A percentile compares a stretch with the other conserved stretches of the same genome.
Conservation (phyloP, 2,888 invertebrate genomes). For the Callimorpha dominula region DNA sequence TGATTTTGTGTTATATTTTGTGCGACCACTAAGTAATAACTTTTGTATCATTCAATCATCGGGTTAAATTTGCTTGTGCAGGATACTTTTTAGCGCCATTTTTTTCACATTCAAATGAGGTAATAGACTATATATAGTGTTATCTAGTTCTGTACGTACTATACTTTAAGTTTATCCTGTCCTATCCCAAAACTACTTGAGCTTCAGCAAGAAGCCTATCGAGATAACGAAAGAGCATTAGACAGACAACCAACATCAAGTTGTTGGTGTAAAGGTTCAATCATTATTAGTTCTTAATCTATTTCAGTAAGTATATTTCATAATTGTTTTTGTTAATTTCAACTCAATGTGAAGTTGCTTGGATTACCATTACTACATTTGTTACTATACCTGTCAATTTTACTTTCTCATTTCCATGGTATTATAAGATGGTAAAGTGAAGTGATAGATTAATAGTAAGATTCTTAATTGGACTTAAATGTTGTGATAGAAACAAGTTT, state of each 20-base stretch:
- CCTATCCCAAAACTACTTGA: not conserved
- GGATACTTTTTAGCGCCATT: not conserved
- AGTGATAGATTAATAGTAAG: not conserved
- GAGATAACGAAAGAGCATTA: fast-evolving
- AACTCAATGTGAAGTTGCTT: not conserved
- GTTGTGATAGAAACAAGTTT: not conserved
- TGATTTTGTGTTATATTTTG: slow-evolving; percentile 13
- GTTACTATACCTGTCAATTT: not conserved
- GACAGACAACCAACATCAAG: not conserved
- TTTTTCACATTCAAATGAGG: not conserved
- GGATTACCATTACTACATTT: not conserved
- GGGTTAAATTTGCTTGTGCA: not conserved
- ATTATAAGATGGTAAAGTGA: too few relatives aligned
- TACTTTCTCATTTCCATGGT: not conserved
- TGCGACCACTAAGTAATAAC: not conserved
- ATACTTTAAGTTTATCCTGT: not conserved
- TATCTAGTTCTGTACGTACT: too few relatives aligned
- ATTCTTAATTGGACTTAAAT: not conserved
- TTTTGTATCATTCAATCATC: not conserved
- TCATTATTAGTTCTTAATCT: not conserved
- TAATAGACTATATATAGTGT: too few relatives aligned
- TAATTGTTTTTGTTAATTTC: not conserved
- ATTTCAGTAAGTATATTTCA: not conserved
- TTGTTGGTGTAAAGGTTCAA: not conserved
- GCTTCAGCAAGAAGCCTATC: not conserved